Conservation (phyloP, 2,113 vertebrate species). For the Panthera leo region DNA sequence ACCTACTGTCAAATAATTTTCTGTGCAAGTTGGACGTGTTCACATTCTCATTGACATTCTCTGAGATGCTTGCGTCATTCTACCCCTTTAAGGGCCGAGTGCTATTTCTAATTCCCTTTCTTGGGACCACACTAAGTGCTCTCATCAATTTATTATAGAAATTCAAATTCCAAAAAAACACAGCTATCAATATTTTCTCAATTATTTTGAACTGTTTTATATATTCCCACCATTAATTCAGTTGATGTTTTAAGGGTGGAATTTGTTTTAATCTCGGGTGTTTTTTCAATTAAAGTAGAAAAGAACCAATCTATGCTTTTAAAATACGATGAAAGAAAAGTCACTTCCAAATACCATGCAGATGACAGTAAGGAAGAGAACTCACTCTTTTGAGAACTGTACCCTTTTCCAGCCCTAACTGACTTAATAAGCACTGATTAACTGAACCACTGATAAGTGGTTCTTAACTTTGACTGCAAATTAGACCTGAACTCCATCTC, state of each 20-base stretch:
- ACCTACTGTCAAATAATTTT: background rate
- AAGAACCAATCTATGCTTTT: background rate
- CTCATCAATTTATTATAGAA: slow-evolving; percentile 52
- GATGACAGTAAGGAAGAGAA: background rate
- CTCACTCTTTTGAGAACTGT: background rate
- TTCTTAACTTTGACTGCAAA: background rate
- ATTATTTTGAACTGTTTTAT: slow-evolving; percentile 20
- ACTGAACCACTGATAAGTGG: background rate
- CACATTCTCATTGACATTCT: background rate
- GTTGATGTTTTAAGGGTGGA: background rate
- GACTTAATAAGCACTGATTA: background rate
- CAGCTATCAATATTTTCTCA: background rate
- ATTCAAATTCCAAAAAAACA: slow-evolving; percentile 31
- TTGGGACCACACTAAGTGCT: slow-evolving; percentile 13
- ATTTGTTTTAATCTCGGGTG: background rate
- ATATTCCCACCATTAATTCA: background rate
- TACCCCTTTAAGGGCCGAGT: background rate
- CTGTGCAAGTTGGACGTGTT: background rate
- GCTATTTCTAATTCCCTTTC: background rate
- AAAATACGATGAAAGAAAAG: background rate
- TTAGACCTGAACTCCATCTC: background rate
- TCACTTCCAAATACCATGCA: background rate
- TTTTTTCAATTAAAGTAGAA: background rate
- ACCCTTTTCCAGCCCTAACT: background rate
- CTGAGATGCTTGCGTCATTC: background rate